Conservation (phyloP, 2,797 vertebrate species). For the Antrozous pallidus region DNA sequence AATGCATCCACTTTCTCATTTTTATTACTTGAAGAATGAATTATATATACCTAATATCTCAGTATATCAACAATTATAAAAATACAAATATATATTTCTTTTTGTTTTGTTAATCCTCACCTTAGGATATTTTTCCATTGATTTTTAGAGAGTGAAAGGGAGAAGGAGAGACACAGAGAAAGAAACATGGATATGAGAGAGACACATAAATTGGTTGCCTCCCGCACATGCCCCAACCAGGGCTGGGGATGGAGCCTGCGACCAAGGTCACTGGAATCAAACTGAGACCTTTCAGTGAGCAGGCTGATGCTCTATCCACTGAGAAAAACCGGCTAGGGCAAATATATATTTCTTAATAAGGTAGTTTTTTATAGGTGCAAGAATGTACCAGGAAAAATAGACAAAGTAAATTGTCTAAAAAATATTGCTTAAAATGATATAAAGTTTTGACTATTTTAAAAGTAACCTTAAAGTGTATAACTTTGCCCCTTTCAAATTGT, state of each 20-base stretch:
- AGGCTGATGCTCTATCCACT: no score
- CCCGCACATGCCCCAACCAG: no score
- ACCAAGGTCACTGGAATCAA: no score
- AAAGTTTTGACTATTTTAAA: conserved; percentile 56
- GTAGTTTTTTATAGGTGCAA: neutral
- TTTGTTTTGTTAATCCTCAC: no score
- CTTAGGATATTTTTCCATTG: no score
- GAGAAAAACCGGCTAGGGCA: no score
- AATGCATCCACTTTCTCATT: neutral
- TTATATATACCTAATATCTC: neutral
- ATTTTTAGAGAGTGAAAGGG: no score
- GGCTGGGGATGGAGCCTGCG: no score
- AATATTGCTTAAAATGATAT: neutral
- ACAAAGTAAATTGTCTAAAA: neutral
- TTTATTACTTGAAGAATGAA: neutral
- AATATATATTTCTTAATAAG: neutral
- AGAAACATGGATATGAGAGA: no score
- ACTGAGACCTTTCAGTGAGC: no score
- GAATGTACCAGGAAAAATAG: neutral
- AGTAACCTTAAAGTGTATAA: conserved; percentile 38
- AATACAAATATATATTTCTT: neutral
- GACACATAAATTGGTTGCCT: no score
- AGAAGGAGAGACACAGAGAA: no score
- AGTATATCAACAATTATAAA: neutral
- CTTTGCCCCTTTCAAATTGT: conserved; percentile 48